These are phyloP conservation scores for Adelges cooleyi DNA, from an alignment of 1,140 invertebrate species.

Conservation along the genomic window DNA sequence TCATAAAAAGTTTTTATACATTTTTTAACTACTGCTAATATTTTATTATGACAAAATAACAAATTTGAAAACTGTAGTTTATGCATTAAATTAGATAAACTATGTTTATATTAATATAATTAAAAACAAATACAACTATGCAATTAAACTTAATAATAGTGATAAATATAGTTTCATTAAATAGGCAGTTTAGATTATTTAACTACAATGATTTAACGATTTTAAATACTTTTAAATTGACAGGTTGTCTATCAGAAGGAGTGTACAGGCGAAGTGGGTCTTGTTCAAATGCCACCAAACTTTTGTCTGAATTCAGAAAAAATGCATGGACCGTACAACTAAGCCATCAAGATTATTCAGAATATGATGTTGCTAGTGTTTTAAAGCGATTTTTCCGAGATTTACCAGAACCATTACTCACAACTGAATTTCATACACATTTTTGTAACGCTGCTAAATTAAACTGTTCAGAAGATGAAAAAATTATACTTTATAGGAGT, in stretches of 20 bases:
- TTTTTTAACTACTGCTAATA: too few relatives aligned
- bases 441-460: conserved; percentile 40
- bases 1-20: too few relatives aligned
- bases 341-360: conserved; percentile 55
- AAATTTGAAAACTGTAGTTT: too few relatives aligned
- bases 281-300: conserved; percentile 56
- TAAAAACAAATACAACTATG: too few relatives aligned
- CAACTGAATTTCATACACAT: conserved; percentile 43
- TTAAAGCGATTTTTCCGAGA: conserved; percentile 74
- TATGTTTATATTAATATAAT: too few relatives aligned
- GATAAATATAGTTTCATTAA: too few relatives aligned
- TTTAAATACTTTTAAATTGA: conserved; percentile 32
- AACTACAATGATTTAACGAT: too few relatives aligned
- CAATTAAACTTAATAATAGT: too few relatives aligned
- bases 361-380: conserved; percentile 75
- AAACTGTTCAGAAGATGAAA: conserved; percentile 33
- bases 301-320: conserved; percentile 59
- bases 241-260: conserved; percentile 68
- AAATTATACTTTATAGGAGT: conserved; percentile 41
- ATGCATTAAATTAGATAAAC: too few relatives aligned
- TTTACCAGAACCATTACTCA: conserved; percentile 59
- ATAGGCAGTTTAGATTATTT: too few relatives aligned
- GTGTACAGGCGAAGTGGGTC: conserved; percentile 74
- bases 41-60: too few relatives aligned
- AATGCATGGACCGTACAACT: conserved; percentile 76